Percentiles rank a stretch among this genome's conserved stretches.
Evolutionary conservation across 2,888 invertebrate species (phyloP).

Genomic region (Cataglyphis albicans): DNA sequence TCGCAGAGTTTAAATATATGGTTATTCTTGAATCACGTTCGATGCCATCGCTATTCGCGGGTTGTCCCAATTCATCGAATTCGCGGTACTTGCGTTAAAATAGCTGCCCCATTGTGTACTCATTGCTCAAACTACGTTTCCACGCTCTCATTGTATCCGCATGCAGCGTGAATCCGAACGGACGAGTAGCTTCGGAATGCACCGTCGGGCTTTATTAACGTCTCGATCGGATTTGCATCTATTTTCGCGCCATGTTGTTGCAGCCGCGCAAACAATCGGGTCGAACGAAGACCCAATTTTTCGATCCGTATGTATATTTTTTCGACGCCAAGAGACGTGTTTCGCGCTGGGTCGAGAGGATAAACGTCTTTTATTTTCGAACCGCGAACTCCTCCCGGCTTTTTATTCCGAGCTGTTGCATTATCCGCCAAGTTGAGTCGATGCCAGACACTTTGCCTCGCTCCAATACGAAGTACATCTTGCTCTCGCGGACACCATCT

Average conservation of each 20-base stretch:
- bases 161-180: constrained; percentile 8
- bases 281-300: not conserved
- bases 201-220: constrained; percentile 22
- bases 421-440: constrained; percentile 20
- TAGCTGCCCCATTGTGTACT: not conserved
- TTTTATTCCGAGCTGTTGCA: constrained; percentile 12
- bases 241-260: constrained; percentile 6
- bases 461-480: constrained; percentile 37
- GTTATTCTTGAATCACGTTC: not conserved
- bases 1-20: not conserved
- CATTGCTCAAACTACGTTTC: constrained; percentile 34
- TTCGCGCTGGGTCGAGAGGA: not conserved
- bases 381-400: not conserved
- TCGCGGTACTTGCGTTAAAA: constrained; percentile 25
- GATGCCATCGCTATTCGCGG: constrained; percentile 25
- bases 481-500: constrained; percentile 8
- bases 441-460: constrained; percentile 30
- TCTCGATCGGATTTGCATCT: constrained; percentile 22
- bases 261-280: not conserved
- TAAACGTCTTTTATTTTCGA: constrained; percentile 24
- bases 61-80: constrained; percentile 34
- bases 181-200: constrained; percentile 15
- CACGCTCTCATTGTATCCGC: constrained; percentile 12
- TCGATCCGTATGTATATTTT: constrained; percentile 5
- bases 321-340: not conserved